Base-by-base conservation (phyloP, 2,888 invertebrate species). In the Drosophila mayaguana region DNA sequence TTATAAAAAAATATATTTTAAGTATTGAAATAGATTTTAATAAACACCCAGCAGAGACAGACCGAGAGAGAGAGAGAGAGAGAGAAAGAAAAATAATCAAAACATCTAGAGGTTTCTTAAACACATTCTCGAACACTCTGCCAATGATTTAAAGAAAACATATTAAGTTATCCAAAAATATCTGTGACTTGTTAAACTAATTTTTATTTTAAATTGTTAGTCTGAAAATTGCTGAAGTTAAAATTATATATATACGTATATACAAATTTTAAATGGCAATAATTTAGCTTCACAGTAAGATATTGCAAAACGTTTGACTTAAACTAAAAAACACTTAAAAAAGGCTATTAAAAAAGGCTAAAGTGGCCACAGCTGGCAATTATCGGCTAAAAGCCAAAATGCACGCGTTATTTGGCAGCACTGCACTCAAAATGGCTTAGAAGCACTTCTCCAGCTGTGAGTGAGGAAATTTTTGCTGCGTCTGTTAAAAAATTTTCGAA, bases 401-500 rank as follows among this genome's bases (percentile, higher is more conserved):
- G 20, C 20, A n/a, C 18, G 22, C 16, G 48, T 38, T 38, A 32
- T 22, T n/a, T 20, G 38, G 22, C 65, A 65, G 45, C 45, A 53
- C 18, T 63, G 63, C 18, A 46, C 32, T 5, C 14, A 18, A 63
- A 40, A 18, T 18, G 46, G 18, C 34, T 32, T 50, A 14, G 34
- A 34, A 62, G 34, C 51, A 56, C 4, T 56, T 59, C 50, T 32
- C 28, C 42, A 45, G 63, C 38, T 59, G 38, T 25, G 48, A 25
- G 18, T 25, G 53, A 32, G 40, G 36, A 50, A 61, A 59, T 55
- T 59, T 68, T 43, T 43, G 74, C 75, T 62, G 64, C 42, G 42
- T 62, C 50, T 59, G 63, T 32, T 28, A 7, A 53, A 71, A 71
- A 62, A 8, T 14, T 14, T 28, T 62, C 65, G 62, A 57, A 57